Percentiles rank a stretch among this genome's conserved stretches.
phyloP scores from a whole-genome alignment of 1,140 invertebrate species.

The Dermatophagoides farinae region DNA sequence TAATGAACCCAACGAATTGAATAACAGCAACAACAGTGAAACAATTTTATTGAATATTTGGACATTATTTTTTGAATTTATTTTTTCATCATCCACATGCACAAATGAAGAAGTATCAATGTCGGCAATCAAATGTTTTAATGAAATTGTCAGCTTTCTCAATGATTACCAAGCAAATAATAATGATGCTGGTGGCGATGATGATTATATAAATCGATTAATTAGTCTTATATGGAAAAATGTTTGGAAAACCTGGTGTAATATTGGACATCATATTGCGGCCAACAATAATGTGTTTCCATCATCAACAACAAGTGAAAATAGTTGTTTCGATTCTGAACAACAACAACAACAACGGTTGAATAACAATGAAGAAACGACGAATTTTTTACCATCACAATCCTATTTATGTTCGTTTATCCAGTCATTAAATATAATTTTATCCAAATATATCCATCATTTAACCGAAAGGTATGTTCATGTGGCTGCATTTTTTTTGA shows the following conservation, averaged over 20 bases:
- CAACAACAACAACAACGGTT: too few relatives aligned
- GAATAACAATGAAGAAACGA: too few relatives aligned
- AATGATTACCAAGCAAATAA: not conserved
- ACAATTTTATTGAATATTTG: conserved; percentile 81
- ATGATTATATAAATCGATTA: not conserved
- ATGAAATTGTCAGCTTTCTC: conserved; percentile 51
- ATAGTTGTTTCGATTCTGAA: conserved; percentile 11
- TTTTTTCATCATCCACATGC: conserved; percentile 70
- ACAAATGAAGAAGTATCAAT: conserved; percentile 87
- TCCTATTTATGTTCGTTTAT: too few relatives aligned
- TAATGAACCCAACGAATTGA: not conserved
- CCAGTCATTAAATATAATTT: too few relatives aligned
- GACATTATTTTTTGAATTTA: conserved; percentile 73
- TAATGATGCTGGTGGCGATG: not conserved
- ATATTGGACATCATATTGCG: conserved; percentile 55
- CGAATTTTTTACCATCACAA: too few relatives aligned
- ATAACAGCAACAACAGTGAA: conserved; percentile 22
- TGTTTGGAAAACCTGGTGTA: conserved; percentile 65
- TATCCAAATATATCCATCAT: too few relatives aligned
- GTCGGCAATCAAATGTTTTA: conserved; percentile 80
- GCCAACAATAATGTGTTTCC: conserved; percentile 39
- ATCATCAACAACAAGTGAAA: conserved; percentile 22
- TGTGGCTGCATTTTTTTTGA: not conserved
- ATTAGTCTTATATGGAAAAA: conserved; percentile 41
- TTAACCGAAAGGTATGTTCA: too few relatives aligned